A percentile compares a stretch with the other conserved stretches of the same genome.
These are phyloP conservation scores for Ceratosolen solmsi DNA, from an alignment of 1,140 invertebrate species.

Conservation along the genomic window DNA sequence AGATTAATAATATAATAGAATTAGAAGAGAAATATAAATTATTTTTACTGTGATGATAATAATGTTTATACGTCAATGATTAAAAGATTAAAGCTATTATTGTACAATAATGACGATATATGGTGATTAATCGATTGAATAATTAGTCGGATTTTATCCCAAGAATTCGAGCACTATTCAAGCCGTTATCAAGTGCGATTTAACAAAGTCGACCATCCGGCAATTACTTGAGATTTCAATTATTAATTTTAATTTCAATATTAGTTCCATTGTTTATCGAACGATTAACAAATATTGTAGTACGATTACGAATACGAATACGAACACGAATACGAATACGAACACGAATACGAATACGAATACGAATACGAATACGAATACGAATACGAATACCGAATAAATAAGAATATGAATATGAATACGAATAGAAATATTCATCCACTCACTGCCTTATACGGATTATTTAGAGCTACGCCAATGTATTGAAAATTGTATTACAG, in stretches of 20 bases:
- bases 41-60: slow-evolving; percentile 76
- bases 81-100: slow-evolving; percentile 67
- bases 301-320: slow-evolving; percentile 37
- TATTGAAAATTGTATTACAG: too few species aligned
- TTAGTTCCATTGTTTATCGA: slow-evolving; percentile 4
- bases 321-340: too few species aligned
- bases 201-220: background rate
- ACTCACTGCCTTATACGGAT: too few species aligned
- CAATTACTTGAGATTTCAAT: slow-evolving; percentile 15
- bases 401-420: too few species aligned
- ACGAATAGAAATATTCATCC: too few species aligned
- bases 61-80: slow-evolving; percentile 74
- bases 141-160: slow-evolving; percentile 9
- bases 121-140: slow-evolving; percentile 24
- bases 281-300: background rate
- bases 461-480: slow-evolving; percentile 15
- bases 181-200: slow-evolving; percentile 42
- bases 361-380: too few species aligned
- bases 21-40: slow-evolving; percentile 68
- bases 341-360: too few species aligned
- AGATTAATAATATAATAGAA: slow-evolving; percentile 46
- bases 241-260: background rate
- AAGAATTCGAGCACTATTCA: slow-evolving; percentile 11
- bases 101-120: slow-evolving; percentile 55
- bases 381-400: too few species aligned